Evolutionary conservation across 2,888 invertebrate species (phyloP), one percentile per base, ranked within the genome.

Genomic region (Agrotis clavis): DNA sequence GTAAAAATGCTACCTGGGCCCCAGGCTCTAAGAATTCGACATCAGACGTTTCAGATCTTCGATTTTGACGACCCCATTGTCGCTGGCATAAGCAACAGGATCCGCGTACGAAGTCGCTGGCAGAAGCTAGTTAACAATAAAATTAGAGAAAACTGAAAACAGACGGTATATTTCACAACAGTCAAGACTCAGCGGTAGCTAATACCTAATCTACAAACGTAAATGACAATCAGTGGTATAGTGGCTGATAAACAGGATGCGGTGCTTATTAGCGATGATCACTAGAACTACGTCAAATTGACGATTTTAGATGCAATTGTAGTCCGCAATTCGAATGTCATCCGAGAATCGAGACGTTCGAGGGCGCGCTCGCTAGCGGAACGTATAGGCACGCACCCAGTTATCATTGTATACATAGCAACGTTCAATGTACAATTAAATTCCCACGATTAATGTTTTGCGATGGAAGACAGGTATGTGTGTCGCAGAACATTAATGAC

Each of bases 231-330:
- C 80, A 83, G 80, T 82, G 80, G 84, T 83, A 79, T 65, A 79
- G 61, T 61, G 73, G 50, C 60, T 82, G 84, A 90, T 89, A 89
- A 91, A 93, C 93, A 93, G 94, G 94, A 94, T 91, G 89, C 81
- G 71, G 78, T 89, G 87, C 90, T 93, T 92, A 93, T 83, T 88
- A 87, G 81, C 87, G 84, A 90, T 91, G 91, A 93, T 93, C 88
- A 88, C 87, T 90, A 87, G 88, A 92, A 92, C 86, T 88, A 83
- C 87, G 82, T 84, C 85, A 90, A 91, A 91, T 91, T 89, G 88
- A 70, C 86, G 84, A 91, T 92, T 92, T 90, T 81, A 86, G 81
- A 79, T 84, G 87, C 86, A 90, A 90, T 90, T 89, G 85, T 81
- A 78, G 85, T 80, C 84, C 70, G 77, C 77, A 84, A 77, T 80